Conservation (phyloP, 2,113 vertebrate genomes). For the Symphodus melops region DNA sequence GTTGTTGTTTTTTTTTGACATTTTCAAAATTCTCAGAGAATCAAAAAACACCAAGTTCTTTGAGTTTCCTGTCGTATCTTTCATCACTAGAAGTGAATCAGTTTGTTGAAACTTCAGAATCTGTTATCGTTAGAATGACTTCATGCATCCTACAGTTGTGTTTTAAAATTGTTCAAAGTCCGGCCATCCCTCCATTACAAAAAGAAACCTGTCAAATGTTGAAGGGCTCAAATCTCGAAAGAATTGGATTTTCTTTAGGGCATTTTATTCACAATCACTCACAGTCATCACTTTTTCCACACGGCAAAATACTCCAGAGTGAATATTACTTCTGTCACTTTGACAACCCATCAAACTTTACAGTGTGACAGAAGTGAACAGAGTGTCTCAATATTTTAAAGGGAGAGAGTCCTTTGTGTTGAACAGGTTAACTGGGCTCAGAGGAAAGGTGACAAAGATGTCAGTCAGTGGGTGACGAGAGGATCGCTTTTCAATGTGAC, state of each 20-base stretch:
- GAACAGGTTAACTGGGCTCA: conserved; percentile 23
- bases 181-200: not conserved
- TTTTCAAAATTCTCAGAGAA: no score
- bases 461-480: not conserved
- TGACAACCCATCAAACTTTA: conserved; percentile 33
- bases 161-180: not conserved
- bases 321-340: conserved; percentile 17
- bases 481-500: not conserved
- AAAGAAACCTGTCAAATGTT: conserved; percentile 10
- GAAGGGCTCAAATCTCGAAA: not conserved
- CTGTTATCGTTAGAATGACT: not conserved
- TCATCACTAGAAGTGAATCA: no score
- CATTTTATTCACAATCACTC: not conserved
- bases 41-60: no score
- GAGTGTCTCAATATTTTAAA: not conserved
- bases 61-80: no score
- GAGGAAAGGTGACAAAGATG: not conserved
- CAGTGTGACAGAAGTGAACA: conserved; percentile 9
- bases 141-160: not conserved
- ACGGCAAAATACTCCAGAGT: conserved; percentile 16
- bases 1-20: no score
- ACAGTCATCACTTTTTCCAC: conserved; percentile 27
- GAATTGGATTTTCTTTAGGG: conserved; percentile 7
- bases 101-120: not conserved
- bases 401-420: not conserved